phyloP scores from a whole-genome alignment of 2,113 vertebrate genomes.

The human (Homo sapiens) region GRCh38 chr2:143698501-143699000 shows the following conservation, averaged over 20 bases:
- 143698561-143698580: not conserved
- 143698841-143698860: not conserved
- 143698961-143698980: slow-evolving; percentile 70
- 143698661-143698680: not conserved
- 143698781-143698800: not conserved
- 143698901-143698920: not conserved
- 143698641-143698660: not conserved
- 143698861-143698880: not conserved
- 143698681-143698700: not conserved
- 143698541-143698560: not conserved
- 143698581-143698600: not conserved
- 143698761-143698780: not conserved
- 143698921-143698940: slow-evolving; percentile 57
- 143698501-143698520: slow-evolving; percentile 27
- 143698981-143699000: slow-evolving; percentile 71
- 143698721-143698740: not conserved
- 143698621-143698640: not conserved
- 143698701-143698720: not conserved
- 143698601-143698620: not conserved
- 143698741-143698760: not conserved
- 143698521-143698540: not conserved
- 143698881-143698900: not conserved
- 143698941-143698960: slow-evolving; percentile 67
- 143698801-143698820: slow-evolving; percentile 11
- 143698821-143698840: not conserved